phyloP scores from a whole-genome alignment of 2,113 vertebrate species.

The Toxostoma redivivum region DNA sequence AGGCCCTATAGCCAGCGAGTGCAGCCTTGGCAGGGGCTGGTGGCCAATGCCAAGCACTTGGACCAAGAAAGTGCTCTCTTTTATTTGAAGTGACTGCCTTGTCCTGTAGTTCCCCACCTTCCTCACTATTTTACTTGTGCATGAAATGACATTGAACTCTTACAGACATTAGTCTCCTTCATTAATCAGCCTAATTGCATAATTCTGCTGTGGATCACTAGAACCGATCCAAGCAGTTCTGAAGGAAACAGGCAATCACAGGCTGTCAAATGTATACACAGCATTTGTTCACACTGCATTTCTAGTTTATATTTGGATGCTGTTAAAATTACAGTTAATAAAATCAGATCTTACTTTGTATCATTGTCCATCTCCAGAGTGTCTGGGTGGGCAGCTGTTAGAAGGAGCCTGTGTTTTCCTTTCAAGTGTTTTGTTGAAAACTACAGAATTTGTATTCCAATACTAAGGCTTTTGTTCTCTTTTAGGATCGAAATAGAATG shows the following conservation, averaged over 20 bases:
- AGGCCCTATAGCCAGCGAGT: background rate
- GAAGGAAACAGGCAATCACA: background rate
- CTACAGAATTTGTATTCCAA: background rate
- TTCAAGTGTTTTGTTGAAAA: slow-evolving; percentile 19
- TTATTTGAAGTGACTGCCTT: background rate
- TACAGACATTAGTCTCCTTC: background rate
- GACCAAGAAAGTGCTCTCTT: background rate
- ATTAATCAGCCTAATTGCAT: background rate
- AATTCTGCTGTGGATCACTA: background rate
- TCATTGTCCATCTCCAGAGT: background rate
- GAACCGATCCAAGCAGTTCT: background rate
- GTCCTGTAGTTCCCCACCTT: background rate
- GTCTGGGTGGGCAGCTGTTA: background rate
- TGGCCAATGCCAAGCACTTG: background rate
- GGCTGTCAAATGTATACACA: background rate
- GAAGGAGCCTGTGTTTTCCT: background rate
- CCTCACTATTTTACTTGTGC: background rate
- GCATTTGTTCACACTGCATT: background rate
- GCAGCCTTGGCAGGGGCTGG: background rate
- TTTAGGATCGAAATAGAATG: slow-evolving; percentile 88
- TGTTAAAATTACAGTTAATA: background rate
- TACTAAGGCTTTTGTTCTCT: slow-evolving; percentile 60
- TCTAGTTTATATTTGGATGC: background rate
- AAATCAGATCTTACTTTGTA: background rate
- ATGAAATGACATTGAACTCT: background rate